Percentiles rank a stretch among this genome's conserved stretches.
These are phyloP conservation scores for Nylanderia fulva DNA, from an alignment of 1,140 invertebrate genomes.

Conservation along the genomic window DNA sequence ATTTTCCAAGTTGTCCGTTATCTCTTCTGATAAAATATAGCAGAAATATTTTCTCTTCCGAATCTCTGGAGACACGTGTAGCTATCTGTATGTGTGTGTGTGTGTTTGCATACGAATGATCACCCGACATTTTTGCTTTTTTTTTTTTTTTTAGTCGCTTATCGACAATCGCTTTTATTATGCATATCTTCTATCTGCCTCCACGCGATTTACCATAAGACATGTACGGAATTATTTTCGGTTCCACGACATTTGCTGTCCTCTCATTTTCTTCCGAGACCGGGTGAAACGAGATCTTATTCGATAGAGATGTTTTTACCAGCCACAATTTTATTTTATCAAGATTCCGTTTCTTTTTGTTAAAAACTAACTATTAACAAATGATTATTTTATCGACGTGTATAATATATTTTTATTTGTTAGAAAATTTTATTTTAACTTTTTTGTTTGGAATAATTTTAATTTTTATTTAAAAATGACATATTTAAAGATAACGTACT, in stretches of 20 bases:
- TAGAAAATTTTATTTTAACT: constrained; percentile 9
- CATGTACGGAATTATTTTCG: constrained; percentile 54
- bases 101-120: constrained; percentile 53
- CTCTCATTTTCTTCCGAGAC: constrained; percentile 1
- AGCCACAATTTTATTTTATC: constrained; percentile 35
- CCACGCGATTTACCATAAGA: neutral
- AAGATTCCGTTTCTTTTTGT: neutral
- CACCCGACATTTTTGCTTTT: constrained; percentile 23
- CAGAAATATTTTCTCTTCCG: constrained; percentile 29
- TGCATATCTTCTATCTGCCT: constrained; percentile 10
- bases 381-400: constrained; percentile 26
- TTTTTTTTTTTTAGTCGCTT: constrained; percentile 13
- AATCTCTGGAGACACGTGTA: neutral
- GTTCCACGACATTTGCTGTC: constrained; percentile 15
- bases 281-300: constrained; percentile 32
- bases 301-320: constrained; percentile 54
- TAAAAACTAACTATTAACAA: constrained; percentile 12
- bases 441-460: neutral
- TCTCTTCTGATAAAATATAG: neutral
- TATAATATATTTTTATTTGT: constrained; percentile 27
- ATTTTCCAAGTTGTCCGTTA: constrained; percentile 32
- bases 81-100: too few relatives aligned
- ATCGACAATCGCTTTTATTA: constrained; percentile 64
- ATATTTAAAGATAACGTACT: constrained; percentile 32
- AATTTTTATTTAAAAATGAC: neutral